phyloP scores from a whole-genome alignment of 2,113 vertebrate species.

The Stomatorhinus ivindoensis region DNA sequence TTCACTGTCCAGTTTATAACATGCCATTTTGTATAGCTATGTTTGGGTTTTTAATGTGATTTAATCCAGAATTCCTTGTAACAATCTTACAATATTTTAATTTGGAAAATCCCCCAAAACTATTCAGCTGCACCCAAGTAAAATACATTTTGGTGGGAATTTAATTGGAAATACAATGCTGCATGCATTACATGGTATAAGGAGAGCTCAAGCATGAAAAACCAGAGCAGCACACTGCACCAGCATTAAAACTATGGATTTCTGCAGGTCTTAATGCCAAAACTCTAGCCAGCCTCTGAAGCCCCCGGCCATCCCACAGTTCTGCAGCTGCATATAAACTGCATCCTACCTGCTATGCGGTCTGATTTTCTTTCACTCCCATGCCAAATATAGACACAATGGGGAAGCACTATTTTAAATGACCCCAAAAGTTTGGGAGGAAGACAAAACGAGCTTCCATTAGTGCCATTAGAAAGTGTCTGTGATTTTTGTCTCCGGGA shows the following conservation, averaged over 20 bases:
- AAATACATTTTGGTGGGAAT: background rate
- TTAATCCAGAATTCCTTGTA: background rate
- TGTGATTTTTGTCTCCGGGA: background rate
- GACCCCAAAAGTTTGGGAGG: background rate
- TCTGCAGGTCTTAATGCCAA: background rate
- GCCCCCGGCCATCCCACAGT: background rate
- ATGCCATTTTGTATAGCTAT: background rate
- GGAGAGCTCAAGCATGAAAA: background rate
- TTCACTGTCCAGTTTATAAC: background rate
- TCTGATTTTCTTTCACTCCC: background rate
- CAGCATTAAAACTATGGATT: slow-evolving; percentile 6
- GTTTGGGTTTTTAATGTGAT: background rate
- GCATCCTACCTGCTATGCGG: background rate
- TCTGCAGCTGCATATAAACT: background rate
- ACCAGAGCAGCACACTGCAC: background rate
- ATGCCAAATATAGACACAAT: background rate
- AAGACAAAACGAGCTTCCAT: background rate
- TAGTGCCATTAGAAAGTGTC: background rate
- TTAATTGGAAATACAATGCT: background rate
- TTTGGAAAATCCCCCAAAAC: background rate
- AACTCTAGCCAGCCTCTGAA: background rate
- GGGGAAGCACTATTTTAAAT: slow-evolving; percentile 7
- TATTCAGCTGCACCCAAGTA: background rate
- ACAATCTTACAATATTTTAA: background rate
- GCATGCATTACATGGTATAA: background rate